Percentiles rank a stretch among this genome's conserved stretches.
phyloP scores from a whole-genome alignment of 2,888 invertebrate species.

The Parnassius apollo region DNA sequence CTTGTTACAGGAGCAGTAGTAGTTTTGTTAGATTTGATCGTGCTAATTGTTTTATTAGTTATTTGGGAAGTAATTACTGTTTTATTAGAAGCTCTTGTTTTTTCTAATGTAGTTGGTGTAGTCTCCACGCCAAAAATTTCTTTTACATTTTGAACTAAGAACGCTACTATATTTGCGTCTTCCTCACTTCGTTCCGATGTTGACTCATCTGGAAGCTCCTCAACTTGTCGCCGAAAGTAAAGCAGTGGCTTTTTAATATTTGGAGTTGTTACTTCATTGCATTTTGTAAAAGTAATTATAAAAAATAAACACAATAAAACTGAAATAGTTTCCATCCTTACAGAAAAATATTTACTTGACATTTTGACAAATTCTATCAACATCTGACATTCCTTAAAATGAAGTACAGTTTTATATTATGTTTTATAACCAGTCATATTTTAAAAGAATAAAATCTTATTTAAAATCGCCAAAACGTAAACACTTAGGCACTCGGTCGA shows the following conservation, averaged over 20 bases:
- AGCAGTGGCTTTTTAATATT: conserved; percentile 47
- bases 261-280: conserved; percentile 29
- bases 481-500: background rate
- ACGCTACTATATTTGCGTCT: conserved; percentile 45
- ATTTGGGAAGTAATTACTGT: background rate
- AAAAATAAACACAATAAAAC: conserved; percentile 18
- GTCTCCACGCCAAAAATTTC: conserved; percentile 51
- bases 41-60: background rate
- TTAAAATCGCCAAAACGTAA: conserved; percentile 2
- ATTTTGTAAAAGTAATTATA: conserved; percentile 12
- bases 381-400: conserved; percentile 5
- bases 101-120: background rate
- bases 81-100: background rate
- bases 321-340: conserved; percentile 21
- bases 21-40: background rate
- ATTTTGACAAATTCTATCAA: conserved; percentile 14
- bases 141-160: conserved; percentile 56
- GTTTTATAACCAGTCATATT: conserved; percentile 10
- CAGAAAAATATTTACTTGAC: conserved; percentile 17
- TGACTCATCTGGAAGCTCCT: conserved; percentile 42
- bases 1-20: background rate
- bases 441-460: conserved; percentile 17
- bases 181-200: conserved; percentile 35
- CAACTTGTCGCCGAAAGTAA: conserved; percentile 52
- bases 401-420: conserved; percentile 5